Base-by-base conservation (phyloP, 2,888 invertebrate genomes). In the Trisateles emortualis region DNA sequence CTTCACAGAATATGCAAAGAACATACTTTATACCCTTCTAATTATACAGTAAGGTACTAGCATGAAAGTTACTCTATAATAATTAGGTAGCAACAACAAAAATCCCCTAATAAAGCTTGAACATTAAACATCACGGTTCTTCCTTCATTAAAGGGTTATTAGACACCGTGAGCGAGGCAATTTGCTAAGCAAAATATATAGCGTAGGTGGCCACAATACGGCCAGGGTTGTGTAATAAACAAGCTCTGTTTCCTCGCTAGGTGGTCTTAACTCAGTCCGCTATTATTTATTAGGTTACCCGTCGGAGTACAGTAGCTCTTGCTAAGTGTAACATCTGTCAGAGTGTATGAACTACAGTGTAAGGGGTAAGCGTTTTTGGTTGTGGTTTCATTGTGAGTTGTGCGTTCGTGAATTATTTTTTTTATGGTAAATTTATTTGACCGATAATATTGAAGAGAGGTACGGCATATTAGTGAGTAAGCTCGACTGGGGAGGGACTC, bases 141-240 rank as follows among this genome's bases (percentile, higher is more conserved):
- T 74, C 82, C 85, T 90, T 91, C 88, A 90, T 92, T 91, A 92
- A 89, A 86, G 87, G 88, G 88, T 90, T 90, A 90, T 90, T 90
- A 92, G 90, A 88, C 87, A 87, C 87, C 79, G 74, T 73, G 79
- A 84, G 84, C 86, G 79, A 84, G 82, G 85, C 88, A 92, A 92
- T 91, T 92, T 92, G 92, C 90, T 89, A 84, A 88, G 88, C 86
- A 88, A 89, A 91, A 91, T 88, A 86, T 90, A 90, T 86, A 79
- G 86, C 85, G 87, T 88, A 88, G 90, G 89, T 90, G 90, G 80
- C 85, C 88, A 87, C 85, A 85, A 86, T 86, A 87, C 85, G 81
- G 86, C 74, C 72, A 76, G 80, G 85, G 86, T 84, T 81, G 72
- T 78, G 80, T 78, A 81, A 85, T 91, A 91, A 91, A 91, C 87